These are phyloP conservation scores for Orius insidiosus DNA, from an alignment of 1,140 invertebrate genomes.

Conservation along the genomic window DNA sequence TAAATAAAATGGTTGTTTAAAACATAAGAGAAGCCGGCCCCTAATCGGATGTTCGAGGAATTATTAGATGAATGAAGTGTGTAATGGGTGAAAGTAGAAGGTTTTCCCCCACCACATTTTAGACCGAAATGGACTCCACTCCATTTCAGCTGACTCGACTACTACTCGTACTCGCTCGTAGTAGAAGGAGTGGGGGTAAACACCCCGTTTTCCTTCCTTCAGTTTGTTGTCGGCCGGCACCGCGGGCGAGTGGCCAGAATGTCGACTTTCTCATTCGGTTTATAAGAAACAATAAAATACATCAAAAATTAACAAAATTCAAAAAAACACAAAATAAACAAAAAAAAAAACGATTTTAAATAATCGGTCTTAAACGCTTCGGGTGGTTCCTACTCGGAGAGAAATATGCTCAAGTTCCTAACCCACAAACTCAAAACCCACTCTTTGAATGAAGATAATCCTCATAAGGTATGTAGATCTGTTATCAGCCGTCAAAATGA, in stretches of 20 bases:
- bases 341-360: constrained; percentile 21
- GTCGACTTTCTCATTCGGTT: constrained; percentile 26
- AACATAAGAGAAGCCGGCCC: constrained; percentile 22
- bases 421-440: constrained; percentile 61
- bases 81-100: background rate
- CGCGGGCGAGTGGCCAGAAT: constrained; percentile 17
- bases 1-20: too few species aligned
- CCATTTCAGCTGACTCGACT: constrained; percentile 36
- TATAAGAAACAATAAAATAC: constrained; percentile 16
- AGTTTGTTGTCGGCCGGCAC: constrained; percentile 31
- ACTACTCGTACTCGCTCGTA: constrained; percentile 19
- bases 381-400: constrained; percentile 16
- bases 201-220: constrained; percentile 25
- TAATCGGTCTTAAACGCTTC: constrained; percentile 17
- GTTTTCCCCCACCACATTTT: constrained; percentile 24
- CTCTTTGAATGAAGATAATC: constrained; percentile 58
- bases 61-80: constrained; percentile 11
- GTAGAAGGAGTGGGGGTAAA: constrained; percentile 24
- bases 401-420: constrained; percentile 60
- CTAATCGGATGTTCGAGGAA: background rate
- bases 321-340: background rate
- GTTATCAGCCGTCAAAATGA: too few species aligned
- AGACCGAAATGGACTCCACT: constrained; percentile 28
- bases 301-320: too few species aligned
- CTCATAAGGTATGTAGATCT: constrained; percentile 35